Conservation (phyloP, 2,113 vertebrate species). For the Gambusia holbrooki region DNA sequence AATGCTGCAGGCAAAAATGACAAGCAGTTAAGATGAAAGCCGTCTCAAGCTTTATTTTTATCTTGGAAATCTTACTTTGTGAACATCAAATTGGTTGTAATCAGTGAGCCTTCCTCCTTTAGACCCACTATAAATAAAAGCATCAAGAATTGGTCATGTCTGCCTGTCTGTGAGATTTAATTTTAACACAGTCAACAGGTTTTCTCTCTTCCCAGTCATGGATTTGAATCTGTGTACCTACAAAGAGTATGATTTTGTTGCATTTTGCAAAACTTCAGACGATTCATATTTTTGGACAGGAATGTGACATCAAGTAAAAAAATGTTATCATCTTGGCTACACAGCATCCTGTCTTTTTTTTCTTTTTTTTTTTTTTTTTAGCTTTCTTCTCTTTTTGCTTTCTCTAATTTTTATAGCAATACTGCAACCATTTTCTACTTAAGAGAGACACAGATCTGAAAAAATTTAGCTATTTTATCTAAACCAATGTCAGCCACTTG, state of each 20-base stretch:
- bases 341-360: not conserved
- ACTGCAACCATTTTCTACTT: slow-evolving; percentile 4
- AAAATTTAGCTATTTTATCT: no score
- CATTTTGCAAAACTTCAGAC: slow-evolving; percentile 32
- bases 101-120: not conserved
- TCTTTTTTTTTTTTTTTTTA: not conserved
- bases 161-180: slow-evolving; percentile 49
- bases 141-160: slow-evolving; percentile 52
- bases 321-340: slow-evolving; percentile 60
- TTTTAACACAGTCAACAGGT: slow-evolving; percentile 27
- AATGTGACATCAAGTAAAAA: slow-evolving; percentile 54
- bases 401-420: not conserved
- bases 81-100: not conserved
- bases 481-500: not conserved
- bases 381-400: slow-evolving; percentile 1
- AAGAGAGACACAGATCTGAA: no score
- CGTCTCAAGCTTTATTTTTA: slow-evolving; percentile 6
- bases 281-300: slow-evolving; percentile 46
- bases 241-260: slow-evolving; percentile 49
- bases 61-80: slow-evolving; percentile 29
- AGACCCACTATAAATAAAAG: not conserved
- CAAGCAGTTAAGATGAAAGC: slow-evolving; percentile 2
- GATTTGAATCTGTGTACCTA: slow-evolving; percentile 42
- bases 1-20: slow-evolving; percentile 9
- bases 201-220: slow-evolving; percentile 38